A percentile compares a stretch with the other conserved stretches of the same genome.
Evolutionary conservation across 2,888 invertebrate genomes (phyloP).

Genomic region (Aleiodes alternator): DNA sequence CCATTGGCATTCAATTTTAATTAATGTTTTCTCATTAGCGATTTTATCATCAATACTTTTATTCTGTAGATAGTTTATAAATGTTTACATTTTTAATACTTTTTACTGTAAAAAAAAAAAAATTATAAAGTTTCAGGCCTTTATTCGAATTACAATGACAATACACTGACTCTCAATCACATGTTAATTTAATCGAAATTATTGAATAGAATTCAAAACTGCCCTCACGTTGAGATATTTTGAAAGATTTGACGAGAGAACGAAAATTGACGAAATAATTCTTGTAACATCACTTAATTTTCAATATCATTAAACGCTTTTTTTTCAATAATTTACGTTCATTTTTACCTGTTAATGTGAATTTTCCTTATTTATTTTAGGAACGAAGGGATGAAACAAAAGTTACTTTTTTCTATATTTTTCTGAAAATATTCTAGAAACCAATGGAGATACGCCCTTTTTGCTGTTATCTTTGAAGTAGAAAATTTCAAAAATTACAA

Average conservation of each 20-base stretch:
- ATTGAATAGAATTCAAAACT: slow-evolving; percentile 9
- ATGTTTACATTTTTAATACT: slow-evolving; percentile 11
- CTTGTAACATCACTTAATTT: slow-evolving; percentile 34
- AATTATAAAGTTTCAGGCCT: slow-evolving; percentile 21
- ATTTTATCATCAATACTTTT: slow-evolving; percentile 29
- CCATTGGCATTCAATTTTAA: not conserved
- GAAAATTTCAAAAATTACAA: too few relatives aligned
- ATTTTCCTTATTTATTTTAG: not conserved
- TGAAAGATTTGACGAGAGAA: not conserved
- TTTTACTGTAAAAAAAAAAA: slow-evolving; percentile 22
- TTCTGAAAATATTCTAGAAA: not conserved
- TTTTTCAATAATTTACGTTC: slow-evolving; percentile 25
- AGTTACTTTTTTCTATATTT: not conserved
- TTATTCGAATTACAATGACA: slow-evolving; percentile 25
- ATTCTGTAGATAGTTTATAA: slow-evolving; percentile 34
- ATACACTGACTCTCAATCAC: slow-evolving; percentile 16
- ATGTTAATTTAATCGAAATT: not conserved
- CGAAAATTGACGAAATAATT: slow-evolving; percentile 3
- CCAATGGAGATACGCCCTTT: too few relatives aligned
- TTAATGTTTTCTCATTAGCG: slow-evolving; percentile 35
- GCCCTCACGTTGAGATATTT: slow-evolving; percentile 11
- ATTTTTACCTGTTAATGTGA: not conserved
- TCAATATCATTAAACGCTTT: slow-evolving; percentile 33
- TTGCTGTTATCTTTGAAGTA: too few relatives aligned
- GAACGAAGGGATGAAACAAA: not conserved